phyloP scores from a whole-genome alignment of 1,140 invertebrate species.

The Drosophila parvula region DNA sequence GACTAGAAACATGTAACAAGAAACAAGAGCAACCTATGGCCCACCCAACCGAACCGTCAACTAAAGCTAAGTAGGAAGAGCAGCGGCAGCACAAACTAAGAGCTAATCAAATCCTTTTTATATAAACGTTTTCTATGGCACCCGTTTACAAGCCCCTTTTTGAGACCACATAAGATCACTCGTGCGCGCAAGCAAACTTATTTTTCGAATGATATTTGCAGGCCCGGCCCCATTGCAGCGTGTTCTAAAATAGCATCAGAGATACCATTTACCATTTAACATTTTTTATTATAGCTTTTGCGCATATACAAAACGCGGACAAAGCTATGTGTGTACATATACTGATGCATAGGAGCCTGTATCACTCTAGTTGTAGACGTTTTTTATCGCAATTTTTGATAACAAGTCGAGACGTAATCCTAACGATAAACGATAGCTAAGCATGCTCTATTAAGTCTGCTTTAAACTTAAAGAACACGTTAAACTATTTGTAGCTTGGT shows the following conservation, averaged over 20 bases:
- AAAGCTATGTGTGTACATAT: slow-evolving; percentile 15
- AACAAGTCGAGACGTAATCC: slow-evolving; percentile 57
- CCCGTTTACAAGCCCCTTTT: slow-evolving; percentile 44
- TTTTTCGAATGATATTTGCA: slow-evolving; percentile 67
- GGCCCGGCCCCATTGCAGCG: slow-evolving; percentile 22
- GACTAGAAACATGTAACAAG: background rate
- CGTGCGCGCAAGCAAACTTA: slow-evolving; percentile 29
- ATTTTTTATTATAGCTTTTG: slow-evolving; percentile 31
- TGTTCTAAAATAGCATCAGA: slow-evolving; percentile 32
- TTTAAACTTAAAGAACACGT: slow-evolving; percentile 71
- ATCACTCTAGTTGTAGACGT: slow-evolving; percentile 62
- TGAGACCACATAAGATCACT: background rate
- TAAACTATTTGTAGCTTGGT: slow-evolving; percentile 77
- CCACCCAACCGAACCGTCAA: slow-evolving; percentile 54
- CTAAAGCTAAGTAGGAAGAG: slow-evolving; percentile 49
- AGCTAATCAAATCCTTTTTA: slow-evolving; percentile 37
- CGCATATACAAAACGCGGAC: background rate
- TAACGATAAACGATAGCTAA: slow-evolving; percentile 65
- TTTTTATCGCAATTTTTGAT: slow-evolving; percentile 74
- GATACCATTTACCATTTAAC: slow-evolving; percentile 38
- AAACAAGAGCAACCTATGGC: slow-evolving; percentile 17
- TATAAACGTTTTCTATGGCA: slow-evolving; percentile 49
- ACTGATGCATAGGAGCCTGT: slow-evolving; percentile 18
- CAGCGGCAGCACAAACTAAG: slow-evolving; percentile 40
- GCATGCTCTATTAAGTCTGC: slow-evolving; percentile 61